Base-by-base conservation (phyloP, 2,113 vertebrate species). In the Lamprologus tigripictilis region DNA sequence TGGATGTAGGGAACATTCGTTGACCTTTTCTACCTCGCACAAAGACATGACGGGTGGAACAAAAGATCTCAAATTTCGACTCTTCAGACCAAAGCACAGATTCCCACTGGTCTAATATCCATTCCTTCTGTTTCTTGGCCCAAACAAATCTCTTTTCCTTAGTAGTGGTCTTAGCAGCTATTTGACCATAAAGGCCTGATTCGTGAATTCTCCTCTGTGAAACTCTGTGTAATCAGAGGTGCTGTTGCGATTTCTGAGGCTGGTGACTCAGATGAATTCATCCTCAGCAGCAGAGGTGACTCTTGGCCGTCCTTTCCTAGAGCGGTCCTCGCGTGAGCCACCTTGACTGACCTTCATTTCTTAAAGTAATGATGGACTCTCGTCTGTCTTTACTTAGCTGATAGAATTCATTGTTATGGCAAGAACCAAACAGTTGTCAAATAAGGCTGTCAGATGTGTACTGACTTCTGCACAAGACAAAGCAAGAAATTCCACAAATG, bases 401-500 rank as follows among this genome's bases (percentile, higher is more conserved):
- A 58, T 2, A 17, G 26, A 58, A 58, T 58, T 58, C 55, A 58
- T 58, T 58, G 55, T 31, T 58, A 58, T 58, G 26, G 55, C 3
- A 31, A 1, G 55, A 58, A 58, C 55, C 55, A 58, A 58, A 63
- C 16, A n/a, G 17, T 11, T 35, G 58, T 35, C 58, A 63, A 63
- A 63, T 35, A 63, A 11, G 4, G 17, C 0, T 63, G 31, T n/a
- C 58, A 63, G 58, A 33, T 35, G 9, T 63, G 58, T 63, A 11
- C 26, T 16, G 8, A 58, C 55, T 0, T 31, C 55, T 58, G 55
- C 55, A 58, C 26, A 58, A 58, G 0, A 31, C 13, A 58, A 58
- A 28, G 55, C 26, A 28, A 58, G 55, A 58, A 16, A 63, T 33
- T 33, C 58, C 58, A 63, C 58, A 63, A 61, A 61, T 33, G 28